Evolutionary conservation across 53 echinoderm and acorn worm genomes (phyloP), one percentile per base, ranked within the genome.

Genomic region (Holothuria leucospilota): DNA sequence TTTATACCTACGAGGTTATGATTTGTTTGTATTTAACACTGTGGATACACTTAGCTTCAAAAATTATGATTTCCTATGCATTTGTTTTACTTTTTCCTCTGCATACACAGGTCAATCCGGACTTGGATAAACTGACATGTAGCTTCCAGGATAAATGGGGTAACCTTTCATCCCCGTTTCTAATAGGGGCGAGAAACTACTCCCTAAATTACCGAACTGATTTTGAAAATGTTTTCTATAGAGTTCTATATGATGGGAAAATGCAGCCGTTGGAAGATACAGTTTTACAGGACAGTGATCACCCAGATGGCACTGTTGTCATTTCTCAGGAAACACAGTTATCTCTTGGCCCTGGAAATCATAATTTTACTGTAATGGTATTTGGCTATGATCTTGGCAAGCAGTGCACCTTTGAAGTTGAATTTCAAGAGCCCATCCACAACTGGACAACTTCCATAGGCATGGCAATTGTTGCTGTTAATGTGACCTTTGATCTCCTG

Each of bases 401-500:
- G 20, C 59, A 58, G 42, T 88, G 89, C 62, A 51, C 62, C 3
- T 60, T 69, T 41, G 34, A 70, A 23, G 40, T 73, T 49, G 63
- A 51, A 41, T 39, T 88, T n/a, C 41, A 82, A 20, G 62, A 60
- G 21, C 53, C 79, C 4, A 40, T 88, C 46, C 24, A 38, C 23
- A 82, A 78, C 34, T 49, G 82, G 65, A 38, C 39, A 28, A 28
- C 51, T 6, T 18, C 13, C 20, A 58, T 41, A 9, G 2, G 12
- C 20, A 2, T 16, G 29, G 9, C n/a, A 18, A 15, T 41, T 16
- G 86, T 83, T 73, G 59, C 56, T 20, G 70, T 63, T 13, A 72
- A 83, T 20, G 65, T 68, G 11, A 59, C 86, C 29, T 90, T 89
- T 28, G 70, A 65, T 46, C 86, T 90, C 29, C 26, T 56, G 40